These are phyloP conservation scores for Leptonema lineaticorne DNA, from an alignment of 1,140 invertebrate species.

Conservation along the genomic window DNA sequence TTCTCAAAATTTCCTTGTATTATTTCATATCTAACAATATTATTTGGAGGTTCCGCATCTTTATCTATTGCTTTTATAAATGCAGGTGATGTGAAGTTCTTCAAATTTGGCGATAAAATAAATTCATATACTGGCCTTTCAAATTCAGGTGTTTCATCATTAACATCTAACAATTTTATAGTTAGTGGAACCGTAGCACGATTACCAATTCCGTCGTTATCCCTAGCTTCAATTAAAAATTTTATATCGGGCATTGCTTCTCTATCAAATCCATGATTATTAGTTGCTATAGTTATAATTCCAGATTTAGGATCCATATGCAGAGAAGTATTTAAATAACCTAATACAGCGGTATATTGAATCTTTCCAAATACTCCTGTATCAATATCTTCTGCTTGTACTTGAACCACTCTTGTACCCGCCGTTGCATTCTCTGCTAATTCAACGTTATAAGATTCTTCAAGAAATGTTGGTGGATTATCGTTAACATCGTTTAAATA, in stretches of 20 bases:
- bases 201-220: conserved; percentile 79
- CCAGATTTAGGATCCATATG: conserved; percentile 77
- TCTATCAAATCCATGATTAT: conserved; percentile 76
- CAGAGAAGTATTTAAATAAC: conserved; percentile 73
- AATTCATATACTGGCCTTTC: conserved; percentile 80
- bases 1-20: conserved; percentile 77
- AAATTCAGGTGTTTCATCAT: conserved; percentile 84
- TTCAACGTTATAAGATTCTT: conserved; percentile 70
- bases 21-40: conserved; percentile 81
- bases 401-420: conserved; percentile 72
- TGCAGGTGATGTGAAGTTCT: conserved; percentile 70
- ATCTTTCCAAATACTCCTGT: conserved; percentile 70
- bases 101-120: conserved; percentile 70
- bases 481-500: conserved; percentile 88
- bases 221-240: conserved; percentile 81
- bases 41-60: conserved; percentile 84
- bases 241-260: conserved; percentile 75
- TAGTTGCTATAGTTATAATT: conserved; percentile 73
- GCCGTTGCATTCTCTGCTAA: conserved; percentile 77
- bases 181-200: conserved; percentile 69
- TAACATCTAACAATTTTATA: conserved; percentile 78
- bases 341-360: conserved; percentile 74
- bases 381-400: conserved; percentile 75
- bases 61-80: conserved; percentile 78
- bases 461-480: conserved; percentile 79